Percentiles rank a stretch among this genome's conserved stretches.
These are phyloP conservation scores for Zele albiditarsus DNA, from an alignment of 2,888 invertebrate species.

Conservation along the genomic window DNA sequence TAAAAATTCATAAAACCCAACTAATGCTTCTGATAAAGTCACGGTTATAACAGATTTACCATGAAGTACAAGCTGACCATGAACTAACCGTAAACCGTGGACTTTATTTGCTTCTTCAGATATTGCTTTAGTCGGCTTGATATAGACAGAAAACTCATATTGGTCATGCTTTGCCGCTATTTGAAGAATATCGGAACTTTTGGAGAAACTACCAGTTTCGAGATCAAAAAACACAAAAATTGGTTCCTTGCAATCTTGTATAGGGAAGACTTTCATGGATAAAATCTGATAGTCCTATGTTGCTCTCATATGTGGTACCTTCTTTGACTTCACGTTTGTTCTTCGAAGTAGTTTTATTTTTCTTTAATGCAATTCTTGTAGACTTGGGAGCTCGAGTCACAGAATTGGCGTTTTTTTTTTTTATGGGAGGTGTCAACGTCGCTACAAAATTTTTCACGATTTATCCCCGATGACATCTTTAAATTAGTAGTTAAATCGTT, in stretches of 20 bases:
- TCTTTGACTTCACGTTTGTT: conserved; percentile 8
- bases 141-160: conserved; percentile 45
- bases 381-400: neutral
- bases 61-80: conserved; percentile 39
- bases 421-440: conserved; percentile 18
- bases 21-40: conserved; percentile 24
- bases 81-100: conserved; percentile 37
- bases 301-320: conserved; percentile 16
- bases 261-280: neutral
- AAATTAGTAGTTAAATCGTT: no score
- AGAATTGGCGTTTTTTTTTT: conserved; percentile 35
- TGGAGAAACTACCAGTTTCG: conserved; percentile 47
- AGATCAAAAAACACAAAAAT: conserved; percentile 42
- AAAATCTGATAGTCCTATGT: conserved; percentile 10
- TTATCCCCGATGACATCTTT: conserved; percentile 9
- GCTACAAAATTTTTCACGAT: conserved; percentile 32
- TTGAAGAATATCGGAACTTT: conserved; percentile 48
- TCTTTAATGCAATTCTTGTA: neutral
- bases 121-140: conserved; percentile 46
- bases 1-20: conserved; percentile 37
- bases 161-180: conserved; percentile 44
- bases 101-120: conserved; percentile 47
- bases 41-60: conserved; percentile 33
- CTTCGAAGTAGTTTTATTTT: conserved; percentile 30
- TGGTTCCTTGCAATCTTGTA: conserved; percentile 1